phyloP scores from a whole-genome alignment of 2,888 invertebrate genomes.

The Pimpla rufipes region DNA sequence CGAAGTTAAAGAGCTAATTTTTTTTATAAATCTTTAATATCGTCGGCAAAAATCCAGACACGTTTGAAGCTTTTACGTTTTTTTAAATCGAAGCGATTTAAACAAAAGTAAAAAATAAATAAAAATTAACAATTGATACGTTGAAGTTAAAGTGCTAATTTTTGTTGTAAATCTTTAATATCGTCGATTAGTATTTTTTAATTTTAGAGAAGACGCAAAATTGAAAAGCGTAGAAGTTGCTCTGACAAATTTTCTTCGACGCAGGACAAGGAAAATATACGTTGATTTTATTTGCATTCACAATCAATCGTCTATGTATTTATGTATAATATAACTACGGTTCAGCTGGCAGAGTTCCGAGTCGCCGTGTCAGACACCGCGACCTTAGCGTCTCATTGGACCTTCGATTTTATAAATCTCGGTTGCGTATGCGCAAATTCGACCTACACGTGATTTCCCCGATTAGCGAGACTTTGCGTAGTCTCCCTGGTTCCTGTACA shows the following conservation, averaged over 20 bases:
- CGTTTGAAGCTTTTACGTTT: no score
- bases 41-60: no score
- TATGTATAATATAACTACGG: not conserved
- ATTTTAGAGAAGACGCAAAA: not conserved
- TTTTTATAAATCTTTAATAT: not conserved
- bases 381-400: slow-evolving; percentile 29
- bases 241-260: not conserved
- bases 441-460: not conserved
- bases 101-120: no score
- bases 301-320: slow-evolving; percentile 13
- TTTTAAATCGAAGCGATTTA: no score
- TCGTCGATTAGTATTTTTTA: not conserved
- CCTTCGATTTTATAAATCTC: not conserved
- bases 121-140: no score
- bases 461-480: no score
- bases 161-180: not conserved
- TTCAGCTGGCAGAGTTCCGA: slow-evolving; percentile 55
- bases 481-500: no score
- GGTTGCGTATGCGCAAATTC: not conserved
- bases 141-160: not conserved
- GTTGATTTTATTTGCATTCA: not conserved
- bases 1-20: not conserved
- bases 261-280: not conserved
- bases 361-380: slow-evolving; percentile 40
- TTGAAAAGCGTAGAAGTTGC: not conserved